These are phyloP conservation scores for Artibeus lituratus DNA, from an alignment of 2,797 vertebrate genomes.

Conservation along the genomic window DNA sequence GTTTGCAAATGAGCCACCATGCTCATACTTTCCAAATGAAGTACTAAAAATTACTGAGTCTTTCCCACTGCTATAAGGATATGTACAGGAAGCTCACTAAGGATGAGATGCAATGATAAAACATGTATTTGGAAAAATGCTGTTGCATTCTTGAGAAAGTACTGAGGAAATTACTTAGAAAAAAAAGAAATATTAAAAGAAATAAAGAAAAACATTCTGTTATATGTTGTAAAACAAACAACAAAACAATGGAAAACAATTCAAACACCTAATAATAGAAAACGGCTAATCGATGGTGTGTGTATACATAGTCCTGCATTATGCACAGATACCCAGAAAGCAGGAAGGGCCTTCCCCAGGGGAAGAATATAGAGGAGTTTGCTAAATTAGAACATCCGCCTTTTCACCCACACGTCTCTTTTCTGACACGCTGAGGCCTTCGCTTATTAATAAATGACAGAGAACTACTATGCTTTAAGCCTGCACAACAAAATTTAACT, in stretches of 20 bases:
- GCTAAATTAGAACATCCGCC: background rate
- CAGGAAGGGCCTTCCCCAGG: background rate
- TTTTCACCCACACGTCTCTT: background rate
- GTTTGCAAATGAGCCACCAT: background rate
- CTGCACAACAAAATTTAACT: slow-evolving; percentile 16
- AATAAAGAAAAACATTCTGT: background rate
- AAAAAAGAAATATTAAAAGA: background rate
- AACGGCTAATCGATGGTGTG: background rate
- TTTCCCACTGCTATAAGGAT: background rate
- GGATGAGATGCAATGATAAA: background rate
- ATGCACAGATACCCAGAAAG: background rate
- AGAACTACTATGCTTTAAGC: background rate
- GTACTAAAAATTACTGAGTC: background rate
- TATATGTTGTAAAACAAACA: background rate
- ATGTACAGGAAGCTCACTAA: background rate
- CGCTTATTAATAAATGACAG: background rate
- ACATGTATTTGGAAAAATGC: background rate
- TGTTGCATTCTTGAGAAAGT: background rate
- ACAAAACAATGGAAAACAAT: background rate
- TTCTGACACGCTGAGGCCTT: background rate
- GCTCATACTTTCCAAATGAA: background rate
- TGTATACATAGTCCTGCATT: background rate
- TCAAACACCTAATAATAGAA: background rate
- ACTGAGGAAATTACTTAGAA: slow-evolving; percentile 22
- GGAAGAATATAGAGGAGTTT: background rate